Conservation (phyloP, 2,888 invertebrate genomes). For the Tinea trinotella region DNA sequence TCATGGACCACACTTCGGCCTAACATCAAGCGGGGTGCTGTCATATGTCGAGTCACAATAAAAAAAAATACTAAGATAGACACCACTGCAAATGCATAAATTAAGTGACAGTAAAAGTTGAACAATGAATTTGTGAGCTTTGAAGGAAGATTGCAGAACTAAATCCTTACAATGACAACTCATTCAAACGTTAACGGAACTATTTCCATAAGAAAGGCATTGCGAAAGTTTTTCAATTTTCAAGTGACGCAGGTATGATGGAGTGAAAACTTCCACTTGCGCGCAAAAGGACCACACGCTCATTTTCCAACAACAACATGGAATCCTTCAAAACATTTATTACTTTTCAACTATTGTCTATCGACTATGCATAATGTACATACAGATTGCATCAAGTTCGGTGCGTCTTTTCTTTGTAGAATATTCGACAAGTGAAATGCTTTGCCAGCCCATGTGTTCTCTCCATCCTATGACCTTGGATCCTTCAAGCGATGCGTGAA, state of each 20-base stretch:
- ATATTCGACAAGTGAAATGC: no score
- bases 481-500: no score
- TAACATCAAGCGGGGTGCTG: no score
- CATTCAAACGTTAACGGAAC: slow-evolving; percentile 67
- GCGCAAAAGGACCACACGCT: not conserved
- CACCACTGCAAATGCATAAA: not conserved
- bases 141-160: slow-evolving; percentile 43
- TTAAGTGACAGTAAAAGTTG: slow-evolving; percentile 11
- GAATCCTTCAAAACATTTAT: slow-evolving; percentile 15
- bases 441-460: no score
- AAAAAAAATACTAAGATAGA: no score
- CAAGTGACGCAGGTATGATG: slow-evolving; percentile 71
- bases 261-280: slow-evolving; percentile 10
- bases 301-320: slow-evolving; percentile 13
- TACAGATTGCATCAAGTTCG: no score
- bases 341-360: slow-evolving; percentile 10
- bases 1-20: no score
- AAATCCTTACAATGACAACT: slow-evolving; percentile 68
- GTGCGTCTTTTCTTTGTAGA: no score
- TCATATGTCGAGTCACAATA: no score
- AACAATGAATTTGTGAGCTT: slow-evolving; percentile 25
- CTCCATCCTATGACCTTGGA: no score
- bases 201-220: slow-evolving; percentile 70
- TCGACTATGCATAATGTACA: not conserved
- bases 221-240: slow-evolving; percentile 71